Evolutionary conservation across 2,888 invertebrate genomes (phyloP), one percentile per base, ranked within the genome.

Genomic region (Phaonia tiefii): DNA sequence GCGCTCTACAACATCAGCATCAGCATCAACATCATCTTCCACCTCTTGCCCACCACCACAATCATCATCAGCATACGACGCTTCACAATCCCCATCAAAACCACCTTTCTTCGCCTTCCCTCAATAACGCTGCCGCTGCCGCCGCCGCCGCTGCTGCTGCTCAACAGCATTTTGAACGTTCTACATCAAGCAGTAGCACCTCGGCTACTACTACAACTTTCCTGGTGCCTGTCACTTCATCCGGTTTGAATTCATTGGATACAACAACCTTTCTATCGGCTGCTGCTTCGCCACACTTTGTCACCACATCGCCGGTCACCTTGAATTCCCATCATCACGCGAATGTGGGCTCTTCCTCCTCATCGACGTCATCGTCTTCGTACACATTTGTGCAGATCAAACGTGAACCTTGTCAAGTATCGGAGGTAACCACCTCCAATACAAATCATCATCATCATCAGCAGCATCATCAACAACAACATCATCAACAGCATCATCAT

Each of bases 371-470:
- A 84, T 71, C 83, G 46, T 75, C 83, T 26, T 67, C 80, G 7
- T 88, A 89, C 73, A 90, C 90, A 15, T 88, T 89, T 84, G 87
- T 90, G 75, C 90, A 90, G 84, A 90, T 91, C 17, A 91, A 91
- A 84, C 87, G 90, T 20, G 91, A 91, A 82, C 91, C 91, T 79
- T 91, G 91, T 83, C 91, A 91, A 86, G 91, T 91, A 20, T 90
- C 91, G 63, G 91, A 91, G 85, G 90, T 89, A 58, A 89, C 91
- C 22, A 91, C 90, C 56, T 91, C 91, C 54, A 90, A 90, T 83
- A 88, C 88, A 84, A 86, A 88, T 74, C 88, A 88, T 71, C 87
- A 88, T 71, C 88, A 83, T 58, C 85, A 85, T 46, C 85, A 84
- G 37, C 84, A 76, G 63, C 84, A 60, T 26, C 84, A 82, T 54